A percentile compares a stretch with the other conserved stretches of the same genome.
Conservation (phyloP, 2,113 vertebrate species). For the Tupaia chinensis region DNA sequence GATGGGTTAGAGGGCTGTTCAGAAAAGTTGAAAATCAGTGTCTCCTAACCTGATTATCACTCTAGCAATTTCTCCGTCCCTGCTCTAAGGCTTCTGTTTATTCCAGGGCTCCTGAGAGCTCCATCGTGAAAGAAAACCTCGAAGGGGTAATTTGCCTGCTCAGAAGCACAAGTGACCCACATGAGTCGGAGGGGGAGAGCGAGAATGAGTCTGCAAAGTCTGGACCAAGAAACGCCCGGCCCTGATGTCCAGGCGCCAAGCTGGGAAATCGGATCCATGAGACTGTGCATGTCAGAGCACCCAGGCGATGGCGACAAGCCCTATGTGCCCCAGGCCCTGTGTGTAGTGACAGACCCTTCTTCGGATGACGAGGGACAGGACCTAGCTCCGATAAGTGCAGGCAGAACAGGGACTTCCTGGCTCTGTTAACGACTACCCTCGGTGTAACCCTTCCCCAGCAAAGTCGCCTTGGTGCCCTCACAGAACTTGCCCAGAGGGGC, state of each 20-base stretch:
- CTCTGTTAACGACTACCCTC: fast-evolving
- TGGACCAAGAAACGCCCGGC: fast-evolving
- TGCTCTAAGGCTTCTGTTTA: not conserved
- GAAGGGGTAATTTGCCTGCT: not conserved
- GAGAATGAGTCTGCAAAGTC: not conserved
- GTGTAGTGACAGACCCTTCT: too few species aligned
- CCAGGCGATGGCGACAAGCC: not conserved
- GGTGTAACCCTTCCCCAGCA: too few species aligned
- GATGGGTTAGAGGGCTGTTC: not conserved
- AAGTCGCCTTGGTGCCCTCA: too few species aligned
- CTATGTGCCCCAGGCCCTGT: not conserved
- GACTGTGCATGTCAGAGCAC: too few species aligned
- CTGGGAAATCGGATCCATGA: too few species aligned
- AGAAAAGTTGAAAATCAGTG: not conserved
- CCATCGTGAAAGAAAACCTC: not conserved
- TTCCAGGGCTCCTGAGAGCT: not conserved
- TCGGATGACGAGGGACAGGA: not conserved
- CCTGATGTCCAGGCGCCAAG: too few species aligned
- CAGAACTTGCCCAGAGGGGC: not conserved
- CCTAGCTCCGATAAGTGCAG: not conserved
- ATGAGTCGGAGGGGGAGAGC: not conserved
- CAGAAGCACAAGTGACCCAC: not conserved
- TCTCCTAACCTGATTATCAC: not conserved
- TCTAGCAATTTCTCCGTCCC: not conserved
- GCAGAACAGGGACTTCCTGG: not conserved